Percentiles rank a stretch among this genome's conserved stretches.
These are phyloP conservation scores for Apamea epomidion DNA, from an alignment of 2,888 invertebrate genomes.

Conservation along the genomic window DNA sequence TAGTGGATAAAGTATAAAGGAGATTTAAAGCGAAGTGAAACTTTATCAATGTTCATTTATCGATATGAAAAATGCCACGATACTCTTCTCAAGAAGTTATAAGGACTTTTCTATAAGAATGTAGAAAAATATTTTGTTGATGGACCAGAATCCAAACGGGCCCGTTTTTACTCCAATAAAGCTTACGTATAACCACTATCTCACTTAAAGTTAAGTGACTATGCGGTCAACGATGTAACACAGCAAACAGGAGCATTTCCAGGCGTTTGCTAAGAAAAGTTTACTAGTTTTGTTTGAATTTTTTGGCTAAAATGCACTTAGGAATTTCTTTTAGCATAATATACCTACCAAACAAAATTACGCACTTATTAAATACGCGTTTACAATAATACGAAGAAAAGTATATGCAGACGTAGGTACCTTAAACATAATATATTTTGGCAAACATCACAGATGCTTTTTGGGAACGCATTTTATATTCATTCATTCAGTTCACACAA, in stretches of 20 bases:
- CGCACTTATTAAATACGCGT: too few relatives aligned
- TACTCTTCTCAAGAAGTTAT: not conserved
- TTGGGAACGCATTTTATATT: slow-evolving; percentile 39
- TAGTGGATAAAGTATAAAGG: not conserved
- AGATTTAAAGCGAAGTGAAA: not conserved
- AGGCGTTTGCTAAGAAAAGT: not conserved
- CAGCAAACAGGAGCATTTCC: not conserved
- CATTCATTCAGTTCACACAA: slow-evolving; percentile 45
- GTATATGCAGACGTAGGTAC: not conserved
- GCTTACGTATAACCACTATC: slow-evolving; percentile 4
- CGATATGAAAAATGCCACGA: not conserved
- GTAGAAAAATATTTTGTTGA: not conserved
- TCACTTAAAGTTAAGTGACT: not conserved
- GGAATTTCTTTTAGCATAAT: not conserved
- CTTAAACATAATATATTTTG: not conserved
- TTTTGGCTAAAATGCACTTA: not conserved
- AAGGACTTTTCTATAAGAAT: not conserved
- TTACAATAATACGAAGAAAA: not conserved
- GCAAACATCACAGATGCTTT: slow-evolving; percentile 12
- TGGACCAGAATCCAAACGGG: not conserved
- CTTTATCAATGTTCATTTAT: not conserved
- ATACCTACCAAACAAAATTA: not conserved
- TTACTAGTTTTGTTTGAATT: not conserved
- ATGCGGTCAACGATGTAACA: not conserved
- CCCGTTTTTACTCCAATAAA: slow-evolving; percentile 9